A percentile compares a stretch with the other conserved stretches of the same genome.
phyloP scores from a whole-genome alignment of 2,888 invertebrate genomes.

The Erynnis tages region DNA sequence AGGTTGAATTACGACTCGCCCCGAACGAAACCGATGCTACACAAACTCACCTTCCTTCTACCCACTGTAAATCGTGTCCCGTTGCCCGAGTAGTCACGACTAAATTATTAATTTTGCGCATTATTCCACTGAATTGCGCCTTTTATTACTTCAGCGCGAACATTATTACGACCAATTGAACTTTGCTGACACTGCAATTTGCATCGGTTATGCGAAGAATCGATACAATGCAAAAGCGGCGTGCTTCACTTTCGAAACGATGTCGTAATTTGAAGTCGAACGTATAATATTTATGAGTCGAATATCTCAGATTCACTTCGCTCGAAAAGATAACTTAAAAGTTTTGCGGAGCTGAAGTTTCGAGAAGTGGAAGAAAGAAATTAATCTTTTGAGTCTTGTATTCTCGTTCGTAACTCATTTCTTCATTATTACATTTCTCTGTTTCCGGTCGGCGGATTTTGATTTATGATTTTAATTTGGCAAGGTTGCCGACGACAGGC shows the following conservation, averaged over 20 bases:
- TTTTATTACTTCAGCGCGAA: conserved; percentile 33
- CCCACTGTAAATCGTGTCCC: conserved; percentile 59
- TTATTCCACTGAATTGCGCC: conserved; percentile 46
- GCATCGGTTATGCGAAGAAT: conserved; percentile 36
- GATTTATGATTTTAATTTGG: conserved; percentile 81
- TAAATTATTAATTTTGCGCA: conserved; percentile 54
- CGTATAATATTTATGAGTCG: conserved; percentile 3
- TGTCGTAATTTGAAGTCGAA: conserved; percentile 16
- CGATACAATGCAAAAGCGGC: conserved; percentile 23
- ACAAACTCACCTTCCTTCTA: conserved; percentile 55
- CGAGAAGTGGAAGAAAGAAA: conserved; percentile 48
- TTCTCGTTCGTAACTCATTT: conserved; percentile 50
- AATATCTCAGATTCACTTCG: conserved; percentile 16
- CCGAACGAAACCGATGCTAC: conserved; percentile 54
- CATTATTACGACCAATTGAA: conserved; percentile 31
- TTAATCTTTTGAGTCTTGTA: conserved; percentile 52
- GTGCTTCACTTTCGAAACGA: conserved; percentile 16
- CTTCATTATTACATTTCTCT: conserved; percentile 73
- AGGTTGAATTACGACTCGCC: conserved; percentile 62
- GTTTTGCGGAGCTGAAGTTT: conserved; percentile 8
- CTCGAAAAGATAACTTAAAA: conserved; percentile 19
- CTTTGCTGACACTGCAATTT: conserved; percentile 47
- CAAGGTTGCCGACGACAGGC: conserved; percentile 79
- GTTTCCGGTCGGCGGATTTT: conserved; percentile 74
- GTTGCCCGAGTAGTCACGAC: conserved; percentile 45